phyloP scores from a whole-genome alignment of 2,113 vertebrate genomes.

The Reinhardtius hippoglossoides region DNA sequence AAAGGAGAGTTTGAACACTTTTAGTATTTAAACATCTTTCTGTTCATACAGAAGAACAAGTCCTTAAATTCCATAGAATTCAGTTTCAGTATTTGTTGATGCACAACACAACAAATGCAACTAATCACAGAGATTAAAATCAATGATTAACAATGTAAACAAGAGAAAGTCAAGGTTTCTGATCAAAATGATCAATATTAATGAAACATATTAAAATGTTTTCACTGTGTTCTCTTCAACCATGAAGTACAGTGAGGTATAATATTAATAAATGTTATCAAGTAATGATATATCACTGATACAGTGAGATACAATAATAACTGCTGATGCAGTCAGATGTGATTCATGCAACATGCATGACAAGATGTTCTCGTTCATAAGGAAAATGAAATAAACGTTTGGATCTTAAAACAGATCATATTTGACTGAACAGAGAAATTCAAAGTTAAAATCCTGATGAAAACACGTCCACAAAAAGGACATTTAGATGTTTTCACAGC shows the following conservation, averaged over 20 bases:
- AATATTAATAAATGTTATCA: too few relatives aligned
- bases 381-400: background rate
- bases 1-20: too few relatives aligned
- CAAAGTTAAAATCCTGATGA: too few relatives aligned
- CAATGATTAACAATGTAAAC: slow-evolving; percentile 56
- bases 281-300: too few relatives aligned
- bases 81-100: slow-evolving; percentile 40
- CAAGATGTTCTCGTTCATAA: background rate
- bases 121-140: background rate
- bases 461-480: background rate
- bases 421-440: too few relatives aligned
- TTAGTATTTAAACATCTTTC: background rate
- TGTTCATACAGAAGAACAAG: slow-evolving; percentile 47
- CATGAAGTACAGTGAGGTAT: too few relatives aligned
- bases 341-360: slow-evolving; percentile 26
- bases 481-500: background rate
- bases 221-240: too few relatives aligned
- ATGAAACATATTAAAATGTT: slow-evolving; percentile 25
- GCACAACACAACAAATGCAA: background rate
- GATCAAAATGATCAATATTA: slow-evolving; percentile 9
- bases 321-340: slow-evolving; percentile 15
- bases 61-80: slow-evolving; percentile 7
- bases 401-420: slow-evolving; percentile 33
- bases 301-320: slow-evolving; percentile 6
- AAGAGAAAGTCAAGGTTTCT: slow-evolving; percentile 53